Evolutionary conservation across 2,797 vertebrate genomes (phyloP).

Genomic region (Natrix natrix): DNA sequence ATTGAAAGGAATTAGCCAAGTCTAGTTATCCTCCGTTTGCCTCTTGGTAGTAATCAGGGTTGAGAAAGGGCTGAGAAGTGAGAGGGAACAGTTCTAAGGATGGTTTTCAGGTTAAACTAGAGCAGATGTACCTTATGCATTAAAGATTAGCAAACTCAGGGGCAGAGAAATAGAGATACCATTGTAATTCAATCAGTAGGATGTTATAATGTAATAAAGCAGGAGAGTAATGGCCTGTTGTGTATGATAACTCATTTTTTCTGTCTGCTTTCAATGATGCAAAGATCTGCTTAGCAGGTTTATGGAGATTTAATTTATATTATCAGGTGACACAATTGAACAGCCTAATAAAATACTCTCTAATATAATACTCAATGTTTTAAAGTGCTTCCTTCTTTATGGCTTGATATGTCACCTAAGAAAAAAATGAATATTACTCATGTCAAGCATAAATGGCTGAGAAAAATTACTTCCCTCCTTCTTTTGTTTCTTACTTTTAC

Average conservation of each 20-base stretch:
- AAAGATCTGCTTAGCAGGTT: constrained; percentile 33
- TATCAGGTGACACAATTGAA: constrained; percentile 24
- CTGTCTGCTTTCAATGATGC: constrained; percentile 36
- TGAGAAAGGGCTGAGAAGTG: too few species aligned
- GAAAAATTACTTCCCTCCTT: background rate
- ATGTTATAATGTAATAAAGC: constrained; percentile 19
- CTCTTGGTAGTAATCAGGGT: background rate
- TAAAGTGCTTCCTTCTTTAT: constrained; percentile 17
- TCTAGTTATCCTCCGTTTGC: background rate
- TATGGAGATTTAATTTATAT: constrained; percentile 39
- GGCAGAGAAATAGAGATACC: background rate
- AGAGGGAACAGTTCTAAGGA: background rate
- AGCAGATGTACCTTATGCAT: background rate
- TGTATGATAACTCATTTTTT: constrained; percentile 14
- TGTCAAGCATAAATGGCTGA: background rate
- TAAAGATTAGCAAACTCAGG: background rate
- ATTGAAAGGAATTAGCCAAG: background rate
- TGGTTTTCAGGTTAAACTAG: background rate
- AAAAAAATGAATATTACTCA: constrained; percentile 4
- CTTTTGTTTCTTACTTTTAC: background rate
- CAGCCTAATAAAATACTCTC: constrained; percentile 25
- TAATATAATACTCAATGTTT: background rate
- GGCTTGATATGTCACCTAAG: background rate
- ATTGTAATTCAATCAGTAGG: constrained; percentile 25
- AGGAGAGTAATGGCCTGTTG: constrained; percentile 26